A percentile compares a stretch with the other conserved stretches of the same genome.
Evolutionary conservation across 2,888 invertebrate species (phyloP).

Genomic region (Microctonus aethiopoides): DNA sequence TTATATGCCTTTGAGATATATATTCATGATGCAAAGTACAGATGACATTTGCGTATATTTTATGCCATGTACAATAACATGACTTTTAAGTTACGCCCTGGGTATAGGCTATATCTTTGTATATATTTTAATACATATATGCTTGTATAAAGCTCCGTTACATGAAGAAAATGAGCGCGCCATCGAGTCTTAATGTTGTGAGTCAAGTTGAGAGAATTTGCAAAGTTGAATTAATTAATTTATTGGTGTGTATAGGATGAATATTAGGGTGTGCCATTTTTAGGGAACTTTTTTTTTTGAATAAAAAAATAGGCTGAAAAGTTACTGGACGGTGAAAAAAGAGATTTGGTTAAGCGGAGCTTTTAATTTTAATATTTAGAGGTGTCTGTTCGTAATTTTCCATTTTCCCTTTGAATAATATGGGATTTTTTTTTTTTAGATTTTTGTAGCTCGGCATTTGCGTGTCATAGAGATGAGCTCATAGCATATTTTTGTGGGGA

Average conservation of each 20-base stretch:
- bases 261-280: too few relatives aligned
- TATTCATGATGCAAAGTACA: conserved; percentile 2
- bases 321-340: too few relatives aligned
- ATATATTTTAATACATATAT: neutral
- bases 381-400: too few relatives aligned
- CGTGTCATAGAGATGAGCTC: too few relatives aligned
- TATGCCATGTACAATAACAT: neutral
- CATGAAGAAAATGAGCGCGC: neutral
- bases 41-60: conserved; percentile 9
- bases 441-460: too few relatives aligned
- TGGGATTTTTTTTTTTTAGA: too few relatives aligned
- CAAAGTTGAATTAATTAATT: conserved; percentile 24
- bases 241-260: neutral
- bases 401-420: too few relatives aligned
- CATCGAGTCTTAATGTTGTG: neutral
- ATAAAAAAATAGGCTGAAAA: too few relatives aligned
- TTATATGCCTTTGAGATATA: neutral
- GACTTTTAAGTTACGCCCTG: conserved; percentile 7
- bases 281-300: too few relatives aligned
- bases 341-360: too few relatives aligned
- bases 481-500: too few relatives aligned
- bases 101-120: neutral
- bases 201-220: neutral
- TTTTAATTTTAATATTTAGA: too few relatives aligned
- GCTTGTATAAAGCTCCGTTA: neutral